phyloP scores from a whole-genome alignment of 2,888 invertebrate genomes.

The Parthenolecanium corni region DNA sequence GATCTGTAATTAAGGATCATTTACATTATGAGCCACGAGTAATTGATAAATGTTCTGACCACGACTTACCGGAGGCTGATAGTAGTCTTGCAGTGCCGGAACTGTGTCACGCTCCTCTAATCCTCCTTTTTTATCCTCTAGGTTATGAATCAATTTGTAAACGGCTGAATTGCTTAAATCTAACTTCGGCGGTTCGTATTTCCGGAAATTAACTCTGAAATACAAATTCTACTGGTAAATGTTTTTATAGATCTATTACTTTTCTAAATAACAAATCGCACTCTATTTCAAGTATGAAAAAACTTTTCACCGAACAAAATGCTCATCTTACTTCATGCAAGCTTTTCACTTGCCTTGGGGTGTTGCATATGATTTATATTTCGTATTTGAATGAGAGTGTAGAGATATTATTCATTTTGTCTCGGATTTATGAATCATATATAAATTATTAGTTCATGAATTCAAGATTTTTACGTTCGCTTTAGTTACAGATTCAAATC shows the following conservation, averaged over 20 bases:
- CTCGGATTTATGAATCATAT: no score
- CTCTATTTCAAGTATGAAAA: not conserved
- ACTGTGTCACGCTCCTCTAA: constrained; percentile 32
- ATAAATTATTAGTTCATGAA: no score
- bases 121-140: constrained; percentile 32
- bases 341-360: no score
- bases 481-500: no score
- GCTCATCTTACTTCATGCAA: no score
- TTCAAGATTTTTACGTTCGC: no score
- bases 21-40: not conserved
- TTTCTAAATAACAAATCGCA: constrained; percentile 10
- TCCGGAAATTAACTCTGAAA: constrained; percentile 79
- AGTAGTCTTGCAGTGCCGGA: constrained; percentile 32
- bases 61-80: constrained; percentile 34
- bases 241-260: not conserved
- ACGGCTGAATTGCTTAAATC: constrained; percentile 35
- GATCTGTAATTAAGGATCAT: constrained; percentile 32
- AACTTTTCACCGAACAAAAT: no score
- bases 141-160: constrained; percentile 34
- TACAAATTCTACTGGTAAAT: no score
- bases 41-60: not conserved
- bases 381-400: no score
- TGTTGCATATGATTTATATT: no score
- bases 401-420: no score
- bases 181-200: constrained; percentile 55